Base-by-base conservation (phyloP, 2,888 invertebrate genomes). In the Mimachlamys varia region DNA sequence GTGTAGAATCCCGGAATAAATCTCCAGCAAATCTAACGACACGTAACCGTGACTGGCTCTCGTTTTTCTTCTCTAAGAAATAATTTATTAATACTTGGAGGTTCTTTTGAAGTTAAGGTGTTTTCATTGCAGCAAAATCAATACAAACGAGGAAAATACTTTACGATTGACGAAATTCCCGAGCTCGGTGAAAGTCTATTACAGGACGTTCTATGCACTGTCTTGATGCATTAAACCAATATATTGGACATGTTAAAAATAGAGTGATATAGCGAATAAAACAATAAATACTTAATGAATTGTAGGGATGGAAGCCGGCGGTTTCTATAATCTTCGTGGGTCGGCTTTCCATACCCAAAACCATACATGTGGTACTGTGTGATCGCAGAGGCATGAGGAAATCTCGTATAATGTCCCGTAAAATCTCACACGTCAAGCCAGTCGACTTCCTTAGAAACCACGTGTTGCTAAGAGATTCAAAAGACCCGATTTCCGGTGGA, bases 61-160 rank as follows among this genome's bases (percentile, higher is more conserved):
- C 76, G 76, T 76, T 76, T 76, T 76, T 76, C 76, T 76, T 33
- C 76, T 76, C 76, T 27, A 10, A 76, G 76, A 76, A 76, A 76
- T 76, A 17, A 76, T 76, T 76, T 76, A 76, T 76, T 76, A 33
- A 76, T 76, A 76, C 33, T 2, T 76, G 12, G 33, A 27, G 33
- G 76, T 76, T 76, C 76, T 76, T 76, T 76, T 76, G 76, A 76
- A 76, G 76, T 76, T 33, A 76, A 76, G 76, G 76, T 76, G 76
- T 76, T 76, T 76, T 76, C 33, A 76, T 76, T 76, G 62, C 76
- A 76, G 27, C 22, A 22, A 76, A 76, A 76, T 76, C 76, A 76
- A 76, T 76, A 76, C 22, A 22, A 62, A 62, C 22, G n/a, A n/a
- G 22, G 62, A 62, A 15, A 53, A 76, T 76, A 33, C 76, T 76